These are phyloP conservation scores for Deroplatys truncata DNA, from an alignment of 2,888 invertebrate species.

Conservation along the genomic window DNA sequence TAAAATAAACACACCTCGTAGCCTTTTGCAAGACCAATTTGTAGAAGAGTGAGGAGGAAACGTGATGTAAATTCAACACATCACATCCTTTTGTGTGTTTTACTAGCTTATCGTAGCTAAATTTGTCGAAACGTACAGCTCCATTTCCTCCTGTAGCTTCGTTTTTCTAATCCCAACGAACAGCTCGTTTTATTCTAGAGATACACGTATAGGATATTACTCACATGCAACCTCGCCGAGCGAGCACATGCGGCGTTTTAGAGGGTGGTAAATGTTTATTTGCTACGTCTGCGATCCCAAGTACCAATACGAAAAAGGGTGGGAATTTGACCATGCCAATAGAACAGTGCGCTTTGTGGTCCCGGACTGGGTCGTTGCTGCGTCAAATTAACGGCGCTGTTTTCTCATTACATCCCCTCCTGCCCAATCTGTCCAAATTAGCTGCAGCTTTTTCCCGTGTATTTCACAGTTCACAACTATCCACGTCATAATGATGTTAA, in stretches of 20 bases:
- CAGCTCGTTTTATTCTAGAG: not conserved
- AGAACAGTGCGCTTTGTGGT: not conserved
- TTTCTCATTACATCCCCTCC: not conserved
- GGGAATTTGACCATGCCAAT: not conserved
- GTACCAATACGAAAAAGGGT: not conserved
- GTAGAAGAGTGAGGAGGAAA: too few species aligned
- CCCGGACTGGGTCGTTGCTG: too few species aligned
- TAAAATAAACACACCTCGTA: too few species aligned
- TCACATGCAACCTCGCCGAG: not conserved
- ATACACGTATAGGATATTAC: not conserved
- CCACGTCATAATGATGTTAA: too few species aligned
- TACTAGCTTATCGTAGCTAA: too few species aligned
- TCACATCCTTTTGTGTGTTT: too few species aligned
- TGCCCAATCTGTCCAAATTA: not conserved
- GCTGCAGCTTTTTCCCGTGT: not conserved
- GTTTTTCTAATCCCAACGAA: not conserved
- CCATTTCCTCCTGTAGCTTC: too few species aligned
- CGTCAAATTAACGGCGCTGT: not conserved
- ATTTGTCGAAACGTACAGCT: too few species aligned
- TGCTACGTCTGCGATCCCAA: not conserved
- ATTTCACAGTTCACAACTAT: not conserved
- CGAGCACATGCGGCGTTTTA: not conserved
- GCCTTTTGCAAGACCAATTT: too few species aligned
- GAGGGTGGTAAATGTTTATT: not conserved
- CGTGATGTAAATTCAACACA: too few species aligned